Evolutionary conservation across 1,140 invertebrate genomes (phyloP).

Genomic region (Hesperophylax magnus): DNA sequence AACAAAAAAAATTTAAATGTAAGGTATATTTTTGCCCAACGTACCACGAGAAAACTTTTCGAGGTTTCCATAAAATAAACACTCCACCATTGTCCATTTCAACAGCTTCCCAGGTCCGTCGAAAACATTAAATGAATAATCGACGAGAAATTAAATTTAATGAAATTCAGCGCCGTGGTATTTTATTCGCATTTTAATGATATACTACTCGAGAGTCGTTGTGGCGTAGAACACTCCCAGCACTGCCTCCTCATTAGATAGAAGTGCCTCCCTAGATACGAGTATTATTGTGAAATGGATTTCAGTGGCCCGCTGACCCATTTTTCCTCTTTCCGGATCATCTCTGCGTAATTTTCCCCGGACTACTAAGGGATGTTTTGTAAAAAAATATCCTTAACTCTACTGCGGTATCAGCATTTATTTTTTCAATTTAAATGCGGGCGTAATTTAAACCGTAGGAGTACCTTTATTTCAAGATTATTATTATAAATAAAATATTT

Average conservation of each 20-base stretch:
- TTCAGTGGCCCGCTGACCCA: slow-evolving; percentile 17
- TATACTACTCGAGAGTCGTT: slow-evolving; percentile 11
- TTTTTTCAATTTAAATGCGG: background rate
- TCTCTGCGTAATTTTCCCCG: background rate
- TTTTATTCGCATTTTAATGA: slow-evolving; percentile 37
- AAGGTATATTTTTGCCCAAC: background rate
- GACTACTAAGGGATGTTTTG: background rate
- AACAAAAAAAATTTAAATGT: no score
- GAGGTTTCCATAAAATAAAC: background rate
- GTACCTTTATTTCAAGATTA: background rate
- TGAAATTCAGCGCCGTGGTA: slow-evolving; percentile 20
- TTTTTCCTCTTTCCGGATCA: slow-evolving; percentile 22
- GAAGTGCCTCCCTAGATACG: background rate
- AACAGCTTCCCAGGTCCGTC: background rate
- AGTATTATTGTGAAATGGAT: slow-evolving; percentile 16
- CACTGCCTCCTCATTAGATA: slow-evolving; percentile 26
- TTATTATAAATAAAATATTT: background rate
- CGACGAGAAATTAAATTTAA: slow-evolving; percentile 12
- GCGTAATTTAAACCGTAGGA: background rate
- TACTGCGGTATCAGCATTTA: background rate
- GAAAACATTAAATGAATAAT: slow-evolving; percentile 1
- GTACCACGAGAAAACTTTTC: background rate
- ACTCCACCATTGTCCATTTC: background rate
- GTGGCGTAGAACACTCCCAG: slow-evolving; percentile 5
- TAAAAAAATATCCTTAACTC: background rate